Base-by-base conservation (phyloP, 2,113 vertebrate species). In the Macaca nemestrina region DNA sequence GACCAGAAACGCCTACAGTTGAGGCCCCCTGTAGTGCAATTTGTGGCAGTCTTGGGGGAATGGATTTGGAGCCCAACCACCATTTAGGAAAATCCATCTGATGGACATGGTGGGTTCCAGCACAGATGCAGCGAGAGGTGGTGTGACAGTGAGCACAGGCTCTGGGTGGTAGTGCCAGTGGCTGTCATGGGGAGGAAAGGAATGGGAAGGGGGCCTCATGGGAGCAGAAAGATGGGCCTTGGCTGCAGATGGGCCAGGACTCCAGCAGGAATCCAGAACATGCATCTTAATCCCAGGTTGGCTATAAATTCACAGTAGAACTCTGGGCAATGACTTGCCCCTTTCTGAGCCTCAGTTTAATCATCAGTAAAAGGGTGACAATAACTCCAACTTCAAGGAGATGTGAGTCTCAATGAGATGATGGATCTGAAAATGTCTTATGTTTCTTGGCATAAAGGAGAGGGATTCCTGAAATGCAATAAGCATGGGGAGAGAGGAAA, bases 91-190 rank as follows among this genome's bases (percentile, higher is more conserved):
- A 12, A 3, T 4, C 14, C 32, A 23, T 40, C 30, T 27, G 45
- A 25, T 32, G 52, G 68, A 50, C 13, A 50, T 4, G 13, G 50
- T 14, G 50, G 13, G 50, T 4, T 16, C 16, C 22, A 30, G 27
- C 38, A 4, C 12, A 4, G 82, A 18, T 40, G 40, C 16, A 12
- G 84, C 1, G 1, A 52, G 55, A 20, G 3, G 14, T 32, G 9
- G 0, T 4, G 14, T 35, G 16, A 40, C 2, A 8, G 5, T 4
- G 22, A 14, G 11, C 57, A 11, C 35, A 4, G 25, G 3, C 40
- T 11, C 35, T 2, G 13, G 12, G 12, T 3, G n/a, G 17, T 11
- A 3, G 48, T 35, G 48, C 32, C 38, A 18, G 59, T 4, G 8
- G 3, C 43, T 43, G 2, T 13, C 25, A 12, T 8, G 18, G 88